Evolutionary conservation across 2,113 vertebrate species (phyloP).

Genomic region (Danionella cerebrum): DNA sequence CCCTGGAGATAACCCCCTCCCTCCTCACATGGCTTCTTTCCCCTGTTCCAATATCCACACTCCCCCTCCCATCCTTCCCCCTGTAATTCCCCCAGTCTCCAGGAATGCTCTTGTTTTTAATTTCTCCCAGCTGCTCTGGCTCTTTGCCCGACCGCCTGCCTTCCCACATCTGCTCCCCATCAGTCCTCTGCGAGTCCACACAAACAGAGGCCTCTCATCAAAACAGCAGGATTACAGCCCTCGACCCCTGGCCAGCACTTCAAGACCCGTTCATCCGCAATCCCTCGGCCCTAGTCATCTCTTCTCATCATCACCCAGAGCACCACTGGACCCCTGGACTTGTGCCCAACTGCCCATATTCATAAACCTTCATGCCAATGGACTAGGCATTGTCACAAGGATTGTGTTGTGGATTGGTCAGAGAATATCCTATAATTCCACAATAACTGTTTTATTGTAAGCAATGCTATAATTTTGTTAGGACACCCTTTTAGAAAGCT

Average conservation of each 20-base stretch:
- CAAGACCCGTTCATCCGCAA: constrained; percentile 13
- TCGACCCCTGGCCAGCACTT: constrained; percentile 48
- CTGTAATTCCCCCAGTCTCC: constrained; percentile 69
- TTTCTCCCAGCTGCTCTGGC: constrained; percentile 79
- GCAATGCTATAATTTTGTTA: too few species aligned
- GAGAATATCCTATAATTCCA: not conserved
- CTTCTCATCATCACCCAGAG: constrained; percentile 46
- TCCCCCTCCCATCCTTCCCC: constrained; percentile 27
- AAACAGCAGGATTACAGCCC: constrained; percentile 64
- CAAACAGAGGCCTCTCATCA: constrained; percentile 67
- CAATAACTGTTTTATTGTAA: not conserved
- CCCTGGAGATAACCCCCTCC: constrained; percentile 53
- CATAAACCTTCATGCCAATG: not conserved
- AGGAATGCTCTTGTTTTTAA: constrained; percentile 77
- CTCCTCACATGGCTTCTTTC: constrained; percentile 25
- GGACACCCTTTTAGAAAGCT: too few species aligned
- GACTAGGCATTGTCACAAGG: not conserved
- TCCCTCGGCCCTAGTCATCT: not conserved
- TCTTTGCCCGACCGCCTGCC: constrained; percentile 72
- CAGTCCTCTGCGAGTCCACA: constrained; percentile 67
- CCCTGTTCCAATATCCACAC: constrained; percentile 32
- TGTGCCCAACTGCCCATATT: not conserved
- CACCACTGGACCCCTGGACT: constrained; percentile 34
- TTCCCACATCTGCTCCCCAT: constrained; percentile 85
- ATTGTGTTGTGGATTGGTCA: not conserved